Percentiles rank a stretch among this genome's conserved stretches.
Evolutionary conservation across 92 coral and sea anemone species (phyloP).

Genomic region (Diadumene lineata): DNA sequence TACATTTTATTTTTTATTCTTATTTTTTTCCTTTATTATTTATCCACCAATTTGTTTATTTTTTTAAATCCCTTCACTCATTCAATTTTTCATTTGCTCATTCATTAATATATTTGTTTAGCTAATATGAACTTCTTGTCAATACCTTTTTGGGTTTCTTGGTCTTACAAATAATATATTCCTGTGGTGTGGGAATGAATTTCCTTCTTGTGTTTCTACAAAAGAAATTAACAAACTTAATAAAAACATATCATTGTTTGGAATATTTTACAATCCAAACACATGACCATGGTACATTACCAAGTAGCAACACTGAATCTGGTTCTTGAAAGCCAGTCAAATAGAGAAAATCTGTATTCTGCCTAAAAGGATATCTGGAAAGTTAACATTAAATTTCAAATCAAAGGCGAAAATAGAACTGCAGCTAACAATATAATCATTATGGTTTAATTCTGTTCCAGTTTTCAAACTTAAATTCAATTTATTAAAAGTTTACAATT

Average conservation of each 20-base stretch:
- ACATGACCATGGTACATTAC: constrained; percentile 45
- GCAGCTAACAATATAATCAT: not conserved
- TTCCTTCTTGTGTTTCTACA: constrained; percentile 70
- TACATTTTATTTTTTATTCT: no score
- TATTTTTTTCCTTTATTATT: no score
- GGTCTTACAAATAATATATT: constrained; percentile 87
- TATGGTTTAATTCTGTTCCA: no score
- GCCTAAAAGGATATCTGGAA: constrained; percentile 86
- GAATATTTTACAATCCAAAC: no score
- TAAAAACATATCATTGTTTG: no score
- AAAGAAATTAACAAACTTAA: not conserved
- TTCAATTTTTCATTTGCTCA: not conserved
- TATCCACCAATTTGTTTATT: not conserved
- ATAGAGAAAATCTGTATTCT: constrained; percentile 90
- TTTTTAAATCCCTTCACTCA: not conserved
- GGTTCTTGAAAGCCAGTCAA: constrained; percentile 96
- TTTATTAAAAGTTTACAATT: no score
- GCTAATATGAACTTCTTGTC: not conserved
- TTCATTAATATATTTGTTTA: not conserved
- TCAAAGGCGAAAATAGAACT: not conserved
- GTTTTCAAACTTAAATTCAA: no score
- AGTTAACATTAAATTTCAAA: constrained; percentile 2
- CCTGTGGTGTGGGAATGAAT: constrained; percentile 63
- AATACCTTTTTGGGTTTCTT: constrained; percentile 79
- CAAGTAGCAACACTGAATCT: constrained; percentile 87